A percentile compares a stretch with the other conserved stretches of the same genome.
Evolutionary conservation across 2,888 invertebrate genomes (phyloP).

Genomic region (Noctua pronuba): DNA sequence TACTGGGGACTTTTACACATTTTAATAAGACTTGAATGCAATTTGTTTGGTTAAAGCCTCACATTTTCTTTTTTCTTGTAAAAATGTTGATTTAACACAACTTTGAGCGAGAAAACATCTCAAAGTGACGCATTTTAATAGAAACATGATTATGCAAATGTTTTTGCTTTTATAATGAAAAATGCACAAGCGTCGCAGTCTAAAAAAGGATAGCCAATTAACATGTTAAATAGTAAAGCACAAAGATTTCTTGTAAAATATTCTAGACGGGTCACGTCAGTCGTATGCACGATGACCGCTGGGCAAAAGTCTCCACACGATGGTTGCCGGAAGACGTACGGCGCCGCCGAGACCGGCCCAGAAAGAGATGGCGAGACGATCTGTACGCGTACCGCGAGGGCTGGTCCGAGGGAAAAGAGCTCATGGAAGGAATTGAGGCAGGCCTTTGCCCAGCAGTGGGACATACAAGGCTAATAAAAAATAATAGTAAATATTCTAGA

Average conservation of each 20-base stretch:
- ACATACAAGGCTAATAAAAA: too few species aligned
- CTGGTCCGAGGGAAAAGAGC: too few species aligned
- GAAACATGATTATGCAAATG: slow-evolving; percentile 75
- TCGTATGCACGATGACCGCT: too few species aligned
- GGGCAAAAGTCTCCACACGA: too few species aligned
- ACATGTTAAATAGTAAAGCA: slow-evolving; percentile 73
- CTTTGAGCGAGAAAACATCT: slow-evolving; percentile 52
- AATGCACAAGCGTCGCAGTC: slow-evolving; percentile 71
- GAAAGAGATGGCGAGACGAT: too few species aligned
- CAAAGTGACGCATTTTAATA: slow-evolving; percentile 63
- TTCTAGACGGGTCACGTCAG: background rate
- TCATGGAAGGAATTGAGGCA: too few species aligned
- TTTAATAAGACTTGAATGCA: slow-evolving; percentile 55
- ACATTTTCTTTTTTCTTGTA: slow-evolving; percentile 20
- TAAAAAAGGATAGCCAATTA: slow-evolving; percentile 74
- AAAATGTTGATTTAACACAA: slow-evolving; percentile 52
- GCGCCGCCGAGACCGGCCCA: too few species aligned
- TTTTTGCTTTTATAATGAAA: slow-evolving; percentile 72
- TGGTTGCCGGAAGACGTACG: too few species aligned
- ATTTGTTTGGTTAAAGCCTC: slow-evolving; percentile 48
- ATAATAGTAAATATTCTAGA: background rate
- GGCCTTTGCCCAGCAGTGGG: background rate
- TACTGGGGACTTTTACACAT: slow-evolving; percentile 35
- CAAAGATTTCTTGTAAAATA: slow-evolving; percentile 49
- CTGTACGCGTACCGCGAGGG: too few species aligned